Base-by-base conservation (phyloP, 2,113 vertebrate species). In the Brienomyrus longianalis region DNA sequence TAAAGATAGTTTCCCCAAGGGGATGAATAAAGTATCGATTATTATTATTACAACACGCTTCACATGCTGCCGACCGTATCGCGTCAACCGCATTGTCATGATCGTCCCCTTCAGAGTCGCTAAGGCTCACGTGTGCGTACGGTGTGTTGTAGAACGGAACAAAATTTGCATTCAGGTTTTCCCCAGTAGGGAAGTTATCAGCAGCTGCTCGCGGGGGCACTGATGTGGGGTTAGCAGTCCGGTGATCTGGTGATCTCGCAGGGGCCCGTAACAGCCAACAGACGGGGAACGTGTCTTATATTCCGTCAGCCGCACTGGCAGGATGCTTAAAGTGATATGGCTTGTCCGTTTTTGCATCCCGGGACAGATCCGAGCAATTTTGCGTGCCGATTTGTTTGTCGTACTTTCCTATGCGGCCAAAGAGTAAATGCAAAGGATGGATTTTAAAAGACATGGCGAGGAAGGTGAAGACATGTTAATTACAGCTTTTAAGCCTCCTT, bases 151-250 rank as follows among this genome's bases (percentile, higher is more conserved):
- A 9, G 83, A 86, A 86, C 0, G 10, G 83, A 86, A 86, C 83
- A 86, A 43, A 50, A 50, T 86, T 86, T 86, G 83, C 48, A 86
- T 86, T 86, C n/a, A 4, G 83, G 83, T n/a, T 86, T 86, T 51
- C 47, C 83, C 45, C 83, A 27, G 48, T 13, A 27, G 47, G 83
- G 31, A 27, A n/a, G n/a, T 86, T 27, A 86, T 51, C 23, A 48
- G 21, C 83, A 85, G 17, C 83, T 85, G 83, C 10, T 17, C 8
- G 9, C 21, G 2, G 47, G 23, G 45, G 21, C n/a, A 9, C 21
- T 48, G 45, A 85, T 51, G 48, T 51, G 47, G 39, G 45, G 83
- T 27, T 19, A n/a, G 48, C 19, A 27, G 23, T 85, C 23, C 27
- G 83, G 45, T 50, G 11, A 48, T 27, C 23, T 27, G 23, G 39